Base-by-base conservation (phyloP, 1,140 invertebrate genomes). In the Samia ricini region DNA sequence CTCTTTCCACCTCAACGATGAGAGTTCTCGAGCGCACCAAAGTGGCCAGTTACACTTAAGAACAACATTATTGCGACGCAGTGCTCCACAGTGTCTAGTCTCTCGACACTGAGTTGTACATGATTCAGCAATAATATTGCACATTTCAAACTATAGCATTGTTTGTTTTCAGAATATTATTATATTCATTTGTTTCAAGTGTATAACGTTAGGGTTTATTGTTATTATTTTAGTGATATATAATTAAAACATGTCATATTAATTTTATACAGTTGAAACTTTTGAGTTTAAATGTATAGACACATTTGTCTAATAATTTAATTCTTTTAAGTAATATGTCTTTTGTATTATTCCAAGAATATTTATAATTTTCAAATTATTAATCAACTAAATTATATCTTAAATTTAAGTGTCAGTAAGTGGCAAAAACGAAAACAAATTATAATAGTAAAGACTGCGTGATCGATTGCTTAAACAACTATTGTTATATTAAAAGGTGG, bases 41-140 rank as follows among this genome's bases (percentile, higher is more conserved):
- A 67, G 61, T 48, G 62, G 60, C 49, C 70, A 70, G 66, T 75
- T 72, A 76, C 66, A 80, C 74, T 81, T 76, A 76, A 77, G 77
- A 74, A 76, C 52, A 75, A 66, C 65, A 74, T 81, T 83, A 81
- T 76, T 73, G 70, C 68, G 52, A 71, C 76, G 69, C 71, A 65
- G 69, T 74, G 73, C 64, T 71, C 73, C 66, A 64, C 58, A 67
- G 61, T 70, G 67, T 66, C 61, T 69, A 63, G 64, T 74, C 70
- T 71, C 66, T 58, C 60, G 61, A 75, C 69, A 69, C 62, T 55
- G n/a, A n/a, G 20, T 26, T 57, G 68, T 69, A 73, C 71, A 76
- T 74, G 73, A 83, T 81, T 73, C 69, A 59, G 68, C 72, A 78
- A 79, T 84, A 79, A 81, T 72, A 71, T 56, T 72, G 66, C 68